Evolutionary conservation across 2,888 invertebrate genomes (phyloP), one percentile per base, ranked within the genome.

Genomic region (Caenorhabditis sulstoni): DNA sequence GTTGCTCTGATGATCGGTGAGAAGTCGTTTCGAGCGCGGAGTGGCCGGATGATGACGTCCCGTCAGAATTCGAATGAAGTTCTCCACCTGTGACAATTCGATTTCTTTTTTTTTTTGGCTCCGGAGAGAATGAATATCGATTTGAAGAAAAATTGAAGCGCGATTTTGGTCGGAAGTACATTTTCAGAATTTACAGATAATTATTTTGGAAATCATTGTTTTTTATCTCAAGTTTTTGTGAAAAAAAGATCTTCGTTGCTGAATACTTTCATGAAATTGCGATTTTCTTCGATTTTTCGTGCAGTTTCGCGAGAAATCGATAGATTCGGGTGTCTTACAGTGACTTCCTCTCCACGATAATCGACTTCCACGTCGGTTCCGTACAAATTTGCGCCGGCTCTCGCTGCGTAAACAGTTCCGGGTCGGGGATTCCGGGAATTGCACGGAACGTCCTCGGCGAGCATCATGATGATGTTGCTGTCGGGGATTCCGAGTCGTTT

Each of bases 361-460:
- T 90, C 90, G 12, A 90, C 99, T 92, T 99, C 98, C 5, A 99
- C 97, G 92, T 99, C 98, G 91, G 97, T 96, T 50, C 98, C 98
- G 91, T 99, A 99, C 0, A 99, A 96, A 92, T 99, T 98, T 64
- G 97, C 96, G 90, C 98, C 96, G 91, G 96, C 95, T 18, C 96
- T 96, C 92, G 98, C 97, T 91, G 99, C 99, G 91, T 96, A 99
- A 14, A 99, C 97, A 1, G 97, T 96, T 0, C 96, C 92, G 4
- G 99, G 98, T 14, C 96, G 93, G 0, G 99, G 98, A 92, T 99
- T 99, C 81, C 99, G 92, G 0, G 97, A 94, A 92, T 99, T 99
- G 90, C 99, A 99, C 0, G 99, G 98, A 96, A 99, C 98, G 90
- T 99, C 98, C 91, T 99, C 99, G 1, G 99, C 98, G 83, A 99